A percentile compares a stretch with the other conserved stretches of the same genome.
These are phyloP conservation scores for Drosophila pallidifrons DNA, from an alignment of 1,140 invertebrate species.

Conservation along the genomic window DNA sequence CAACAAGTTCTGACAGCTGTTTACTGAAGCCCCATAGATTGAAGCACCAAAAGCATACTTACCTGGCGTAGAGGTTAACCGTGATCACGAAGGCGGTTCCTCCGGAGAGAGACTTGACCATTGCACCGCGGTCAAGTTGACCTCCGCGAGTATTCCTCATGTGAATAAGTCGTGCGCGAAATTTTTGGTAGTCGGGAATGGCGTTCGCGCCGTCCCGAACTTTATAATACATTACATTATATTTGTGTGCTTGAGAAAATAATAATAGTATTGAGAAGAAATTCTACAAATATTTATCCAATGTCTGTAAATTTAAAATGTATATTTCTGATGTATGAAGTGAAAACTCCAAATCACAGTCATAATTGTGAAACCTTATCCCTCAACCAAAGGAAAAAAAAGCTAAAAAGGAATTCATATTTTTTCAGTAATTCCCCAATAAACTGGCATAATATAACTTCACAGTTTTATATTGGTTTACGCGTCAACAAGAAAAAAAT, in stretches of 20 bases:
- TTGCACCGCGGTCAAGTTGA: constrained; percentile 67
- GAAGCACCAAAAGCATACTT: constrained; percentile 80
- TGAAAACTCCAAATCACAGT: no score
- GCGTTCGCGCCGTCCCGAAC: constrained; percentile 84
- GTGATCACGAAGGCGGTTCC: constrained; percentile 88
- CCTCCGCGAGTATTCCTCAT: constrained; percentile 74
- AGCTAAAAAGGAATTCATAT: background rate
- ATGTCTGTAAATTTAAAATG: no score
- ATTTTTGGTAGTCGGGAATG: constrained; percentile 85
- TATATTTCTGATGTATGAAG: no score
- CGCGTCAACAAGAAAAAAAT: constrained; percentile 2
- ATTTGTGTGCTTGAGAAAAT: background rate
- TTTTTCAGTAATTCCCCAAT: background rate
- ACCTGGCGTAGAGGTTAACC: constrained; percentile 87
- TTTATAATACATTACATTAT: constrained; percentile 36
- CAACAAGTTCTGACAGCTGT: constrained; percentile 1
- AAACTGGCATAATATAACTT: constrained; percentile 15
- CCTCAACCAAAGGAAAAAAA: no score
- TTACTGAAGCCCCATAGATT: background rate
- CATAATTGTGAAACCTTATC: no score
- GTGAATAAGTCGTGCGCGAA: constrained; percentile 76
- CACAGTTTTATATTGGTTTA: constrained; percentile 6
- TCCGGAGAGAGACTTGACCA: constrained; percentile 86
- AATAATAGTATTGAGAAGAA: background rate
- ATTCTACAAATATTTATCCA: no score